Conservation (phyloP, 1,140 invertebrate genomes). For the Saccostrea glomerata region DNA sequence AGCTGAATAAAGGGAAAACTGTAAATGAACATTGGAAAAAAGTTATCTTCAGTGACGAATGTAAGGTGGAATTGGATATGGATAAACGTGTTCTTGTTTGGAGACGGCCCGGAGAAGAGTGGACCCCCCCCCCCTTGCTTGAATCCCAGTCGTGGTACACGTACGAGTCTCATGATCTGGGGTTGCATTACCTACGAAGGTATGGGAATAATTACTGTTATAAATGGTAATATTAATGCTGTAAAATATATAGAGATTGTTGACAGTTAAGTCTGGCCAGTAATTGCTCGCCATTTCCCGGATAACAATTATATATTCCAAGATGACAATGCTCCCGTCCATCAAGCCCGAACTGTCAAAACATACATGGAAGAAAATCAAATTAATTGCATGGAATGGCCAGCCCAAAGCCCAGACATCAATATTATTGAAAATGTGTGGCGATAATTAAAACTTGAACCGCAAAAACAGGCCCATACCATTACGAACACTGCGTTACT, state of each 20-base stretch:
- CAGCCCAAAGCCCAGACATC: conserved; percentile 14
- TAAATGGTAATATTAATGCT: too few species aligned
- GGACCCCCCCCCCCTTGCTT: background rate
- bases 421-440: conserved; percentile 49
- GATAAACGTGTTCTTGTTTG: too few species aligned
- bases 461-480: conserved; percentile 24
- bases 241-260: conserved; percentile 43
- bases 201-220: too few species aligned
- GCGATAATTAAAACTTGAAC: conserved; percentile 28
- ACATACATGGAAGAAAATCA: conserved; percentile 31
- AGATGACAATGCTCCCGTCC: conserved; percentile 40
- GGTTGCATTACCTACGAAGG: too few species aligned
- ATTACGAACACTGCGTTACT: background rate
- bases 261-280: conserved; percentile 41
- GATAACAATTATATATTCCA: too few species aligned
- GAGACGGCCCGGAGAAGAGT: too few species aligned
- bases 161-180: too few species aligned
- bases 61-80: background rate
- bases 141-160: background rate
- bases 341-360: background rate
- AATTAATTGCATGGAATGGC: conserved; percentile 3
- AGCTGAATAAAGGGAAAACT: too few species aligned
- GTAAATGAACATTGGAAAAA: background rate
- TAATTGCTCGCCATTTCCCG: conserved; percentile 40
- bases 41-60: background rate